phyloP scores from a whole-genome alignment of 2,888 invertebrate genomes.

The Schizaphis graminum region DNA sequence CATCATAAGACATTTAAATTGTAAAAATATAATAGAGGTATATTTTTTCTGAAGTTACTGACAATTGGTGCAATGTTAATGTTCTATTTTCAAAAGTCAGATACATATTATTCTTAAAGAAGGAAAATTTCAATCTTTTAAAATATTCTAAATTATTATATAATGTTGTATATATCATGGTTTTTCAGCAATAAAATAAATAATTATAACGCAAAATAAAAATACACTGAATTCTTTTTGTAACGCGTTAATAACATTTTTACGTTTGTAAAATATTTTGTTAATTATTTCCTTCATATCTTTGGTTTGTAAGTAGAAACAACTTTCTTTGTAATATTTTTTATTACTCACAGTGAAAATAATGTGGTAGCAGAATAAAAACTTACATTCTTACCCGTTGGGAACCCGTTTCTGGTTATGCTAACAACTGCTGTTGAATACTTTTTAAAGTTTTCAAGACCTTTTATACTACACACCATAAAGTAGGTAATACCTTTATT shows the following conservation, averaged over 20 bases:
- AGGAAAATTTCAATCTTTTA: not conserved
- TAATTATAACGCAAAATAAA: not conserved
- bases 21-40: too few relatives aligned
- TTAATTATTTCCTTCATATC: slow-evolving; percentile 23
- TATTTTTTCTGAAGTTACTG: not conserved
- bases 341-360: slow-evolving; percentile 1
- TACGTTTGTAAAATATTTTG: not conserved
- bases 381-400: slow-evolving; percentile 12
- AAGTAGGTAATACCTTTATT: slow-evolving; percentile 39
- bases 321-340: slow-evolving; percentile 22
- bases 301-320: slow-evolving; percentile 22
- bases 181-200: not conserved
- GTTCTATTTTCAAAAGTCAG: not conserved
- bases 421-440: slow-evolving; percentile 35
- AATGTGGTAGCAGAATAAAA: slow-evolving; percentile 3
- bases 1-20: not conserved
- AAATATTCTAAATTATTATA: not conserved
- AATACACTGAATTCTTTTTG: not conserved
- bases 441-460: slow-evolving; percentile 37
- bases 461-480: slow-evolving; percentile 26
- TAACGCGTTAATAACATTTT: slow-evolving; percentile 30
- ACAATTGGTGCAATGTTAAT: not conserved
- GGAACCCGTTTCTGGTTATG: not conserved
- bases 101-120: not conserved
- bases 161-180: not conserved